Percentiles rank a stretch among this genome's conserved stretches.
Conservation (phyloP, 2,888 invertebrate species). For the Brachyopa scutellaris region DNA sequence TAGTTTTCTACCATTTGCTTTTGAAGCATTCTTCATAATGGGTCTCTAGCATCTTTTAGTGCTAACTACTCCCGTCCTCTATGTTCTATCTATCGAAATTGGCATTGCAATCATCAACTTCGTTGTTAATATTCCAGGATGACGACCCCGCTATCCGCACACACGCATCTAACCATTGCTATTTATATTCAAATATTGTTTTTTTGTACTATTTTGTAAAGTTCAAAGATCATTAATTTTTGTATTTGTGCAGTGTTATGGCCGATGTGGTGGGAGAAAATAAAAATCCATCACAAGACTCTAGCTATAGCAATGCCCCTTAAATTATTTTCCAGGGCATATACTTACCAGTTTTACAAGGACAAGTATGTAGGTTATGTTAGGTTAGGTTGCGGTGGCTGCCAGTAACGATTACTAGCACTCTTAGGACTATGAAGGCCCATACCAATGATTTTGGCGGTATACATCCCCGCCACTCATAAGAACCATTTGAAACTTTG, state of each 20-base stretch:
- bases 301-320: neutral
- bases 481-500: too few species aligned
- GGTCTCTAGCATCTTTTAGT: slow-evolving; percentile 13
- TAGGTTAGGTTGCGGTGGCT: too few species aligned
- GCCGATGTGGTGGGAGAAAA: slow-evolving; percentile 1
- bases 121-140: neutral
- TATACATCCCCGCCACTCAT: too few species aligned
- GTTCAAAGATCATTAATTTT: slow-evolving; percentile 28
- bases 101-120: slow-evolving; percentile 10
- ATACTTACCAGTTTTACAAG: slow-evolving; percentile 2
- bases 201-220: slow-evolving; percentile 8
- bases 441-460: too few species aligned
- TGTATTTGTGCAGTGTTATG: slow-evolving; percentile 31
- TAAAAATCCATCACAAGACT: neutral
- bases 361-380: too few species aligned
- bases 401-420: too few species aligned
- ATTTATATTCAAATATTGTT: neutral
- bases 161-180: slow-evolving; percentile 12
- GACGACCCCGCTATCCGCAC: neutral
- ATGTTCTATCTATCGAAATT: too few species aligned
- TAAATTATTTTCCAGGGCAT: neutral
- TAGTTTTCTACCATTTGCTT: neutral
- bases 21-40: slow-evolving; percentile 12
- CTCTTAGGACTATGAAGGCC: too few species aligned
- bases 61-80: too few species aligned